Evolutionary conservation across 2,797 vertebrate genomes (phyloP), one percentile per base, ranked within the genome.

Genomic region (Emys orbicularis): DNA sequence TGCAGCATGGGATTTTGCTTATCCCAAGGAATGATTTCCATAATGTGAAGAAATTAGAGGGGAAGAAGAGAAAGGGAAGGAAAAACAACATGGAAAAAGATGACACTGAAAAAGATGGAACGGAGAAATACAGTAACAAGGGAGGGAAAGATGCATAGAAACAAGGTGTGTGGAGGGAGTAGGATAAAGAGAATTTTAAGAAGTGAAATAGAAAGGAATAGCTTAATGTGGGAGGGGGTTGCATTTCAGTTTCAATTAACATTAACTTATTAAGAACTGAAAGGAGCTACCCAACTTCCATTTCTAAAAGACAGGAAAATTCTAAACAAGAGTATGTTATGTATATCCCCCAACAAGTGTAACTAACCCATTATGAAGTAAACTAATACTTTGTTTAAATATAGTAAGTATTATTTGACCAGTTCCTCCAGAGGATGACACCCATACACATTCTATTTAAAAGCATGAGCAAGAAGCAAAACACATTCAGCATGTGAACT

Each of bases 401-500:
- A 44, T 7, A 47, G 4, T 44, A 65, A 47, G 4, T 44, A 65
- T 19, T 41, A 90, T 47, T 54, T 61, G 29, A 82, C 29, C 29
- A 5, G 2, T 84, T 93, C 84, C 86, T 81, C 52, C 5, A 87
- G 94, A 37, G 6, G 41, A 44, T 77, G 77, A 77, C 86, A 44
- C 29, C 57, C 59, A 3, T 0, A 5, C 6, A 31, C 0, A 0
- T 31, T 90, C 86, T 49, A 77, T 52, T 76, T 57, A 47, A 91
- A 84, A 79, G 16, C 47, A 37, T 13, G 8, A n/a, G 54, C 54
- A 88, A 52, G 34, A 1, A 88, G 65, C 52, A 88, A 88, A 25
- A 81, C 7, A 34, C 4, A 84, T 47, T 1, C 3, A 91, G 91
- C 25, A 76, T 7, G 44, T 44, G 44, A 49, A 16, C 44, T 77